Conservation (phyloP, 2,888 invertebrate genomes). For the Pseudoips prasinana region DNA sequence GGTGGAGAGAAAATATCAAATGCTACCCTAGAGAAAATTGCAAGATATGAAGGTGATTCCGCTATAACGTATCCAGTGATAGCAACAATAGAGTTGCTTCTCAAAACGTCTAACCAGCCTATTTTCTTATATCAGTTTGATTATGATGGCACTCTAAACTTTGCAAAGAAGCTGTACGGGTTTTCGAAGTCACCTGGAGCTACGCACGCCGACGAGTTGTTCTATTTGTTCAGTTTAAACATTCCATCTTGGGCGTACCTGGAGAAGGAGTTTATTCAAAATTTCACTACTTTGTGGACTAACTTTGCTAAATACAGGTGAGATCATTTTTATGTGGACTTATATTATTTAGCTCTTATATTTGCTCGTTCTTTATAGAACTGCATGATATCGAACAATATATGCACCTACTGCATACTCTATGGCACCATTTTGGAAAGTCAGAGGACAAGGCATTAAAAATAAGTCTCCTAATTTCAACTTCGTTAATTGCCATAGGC, state of each 20-base stretch:
- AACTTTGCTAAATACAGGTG: constrained; percentile 71
- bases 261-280: constrained; percentile 50
- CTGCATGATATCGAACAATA: too few relatives aligned
- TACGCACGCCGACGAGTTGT: constrained; percentile 71
- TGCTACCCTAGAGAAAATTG: constrained; percentile 53
- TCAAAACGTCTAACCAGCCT: constrained; percentile 41
- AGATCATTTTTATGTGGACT: too few relatives aligned
- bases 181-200: constrained; percentile 56
- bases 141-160: constrained; percentile 64
- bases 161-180: constrained; percentile 52
- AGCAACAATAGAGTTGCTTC: constrained; percentile 49
- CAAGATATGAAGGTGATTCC: constrained; percentile 60
- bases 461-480: too few relatives aligned
- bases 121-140: constrained; percentile 59
- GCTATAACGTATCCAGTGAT: constrained; percentile 59
- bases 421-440: too few relatives aligned
- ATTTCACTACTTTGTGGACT: constrained; percentile 62
- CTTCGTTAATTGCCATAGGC: too few relatives aligned
- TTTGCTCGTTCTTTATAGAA: too few relatives aligned
- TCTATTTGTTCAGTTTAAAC: constrained; percentile 63
- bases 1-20: constrained; percentile 56
- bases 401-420: too few relatives aligned
- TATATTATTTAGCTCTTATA: too few relatives aligned
- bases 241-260: constrained; percentile 32
- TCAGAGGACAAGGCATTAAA: too few relatives aligned